Conservation (phyloP, 2,888 invertebrate species). For the Synergus gifuensis region DNA sequence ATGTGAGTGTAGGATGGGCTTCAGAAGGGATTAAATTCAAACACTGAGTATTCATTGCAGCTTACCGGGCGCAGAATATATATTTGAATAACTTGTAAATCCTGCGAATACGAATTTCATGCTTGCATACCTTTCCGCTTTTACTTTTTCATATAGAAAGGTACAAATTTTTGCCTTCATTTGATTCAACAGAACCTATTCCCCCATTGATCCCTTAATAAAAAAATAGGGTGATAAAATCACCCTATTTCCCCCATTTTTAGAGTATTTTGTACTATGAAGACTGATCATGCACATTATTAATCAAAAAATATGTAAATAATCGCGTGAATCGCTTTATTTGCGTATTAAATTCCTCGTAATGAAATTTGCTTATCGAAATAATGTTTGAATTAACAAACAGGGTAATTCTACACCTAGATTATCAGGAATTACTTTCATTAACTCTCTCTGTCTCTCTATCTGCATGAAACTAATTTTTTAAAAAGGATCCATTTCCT, state of each 20-base stretch:
- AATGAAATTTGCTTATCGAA: not conserved
- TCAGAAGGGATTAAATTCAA: conserved; percentile 65
- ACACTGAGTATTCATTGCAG: conserved; percentile 65
- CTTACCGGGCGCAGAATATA: conserved; percentile 64
- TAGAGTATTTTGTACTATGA: no score
- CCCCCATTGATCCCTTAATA: no score
- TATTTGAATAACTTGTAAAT: conserved; percentile 71
- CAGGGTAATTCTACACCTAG: conserved; percentile 6
- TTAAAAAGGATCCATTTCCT: not conserved
- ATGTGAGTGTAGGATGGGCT: conserved; percentile 47
- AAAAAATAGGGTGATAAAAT: no score
- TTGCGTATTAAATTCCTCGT: no score
- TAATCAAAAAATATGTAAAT: no score
- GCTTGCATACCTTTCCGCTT: conserved; percentile 51
- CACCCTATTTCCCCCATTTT: no score
- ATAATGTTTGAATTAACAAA: not conserved
- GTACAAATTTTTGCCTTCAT: not conserved
- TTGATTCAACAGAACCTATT: no score
- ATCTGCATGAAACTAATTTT: conserved; percentile 14
- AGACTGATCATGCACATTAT: no score
- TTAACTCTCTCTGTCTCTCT: not conserved
- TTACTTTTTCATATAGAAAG: conserved; percentile 1
- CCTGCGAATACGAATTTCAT: conserved; percentile 61
- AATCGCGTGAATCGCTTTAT: not conserved
- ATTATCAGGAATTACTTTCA: not conserved